These are phyloP conservation scores for Acromyrmex heyeri DNA, from an alignment of 1,140 invertebrate genomes.

Conservation along the genomic window DNA sequence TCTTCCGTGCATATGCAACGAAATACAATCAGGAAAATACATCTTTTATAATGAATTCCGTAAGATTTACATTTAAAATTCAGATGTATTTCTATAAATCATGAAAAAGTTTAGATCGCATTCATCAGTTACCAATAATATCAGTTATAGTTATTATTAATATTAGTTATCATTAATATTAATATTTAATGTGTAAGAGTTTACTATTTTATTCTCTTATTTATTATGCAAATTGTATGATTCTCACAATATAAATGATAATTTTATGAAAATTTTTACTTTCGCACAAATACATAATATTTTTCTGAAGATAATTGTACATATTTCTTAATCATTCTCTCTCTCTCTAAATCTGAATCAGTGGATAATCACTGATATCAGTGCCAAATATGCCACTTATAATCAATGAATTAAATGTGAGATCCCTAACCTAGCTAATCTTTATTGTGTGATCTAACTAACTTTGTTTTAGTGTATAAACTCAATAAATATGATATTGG, in stretches of 20 bases:
- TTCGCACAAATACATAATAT: background rate
- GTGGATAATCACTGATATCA: too few relatives aligned
- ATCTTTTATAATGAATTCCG: conserved; percentile 49
- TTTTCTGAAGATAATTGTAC: background rate
- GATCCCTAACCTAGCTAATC: too few relatives aligned
- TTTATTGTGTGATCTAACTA: too few relatives aligned
- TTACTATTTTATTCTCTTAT: conserved; percentile 5
- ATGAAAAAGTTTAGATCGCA: background rate
- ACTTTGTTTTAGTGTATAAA: too few relatives aligned
- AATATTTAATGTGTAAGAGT: background rate
- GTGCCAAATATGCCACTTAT: too few relatives aligned
- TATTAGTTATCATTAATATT: background rate
- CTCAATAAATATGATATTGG: too few relatives aligned
- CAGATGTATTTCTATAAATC: conserved; percentile 28
- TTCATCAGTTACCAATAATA: background rate
- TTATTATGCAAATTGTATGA: background rate
- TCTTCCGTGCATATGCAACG: conserved; percentile 32
- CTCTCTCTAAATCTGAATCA: too few relatives aligned
- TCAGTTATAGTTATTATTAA: too few relatives aligned
- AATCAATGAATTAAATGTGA: too few relatives aligned
- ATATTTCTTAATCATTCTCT: background rate
- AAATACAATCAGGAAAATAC: conserved; percentile 38
- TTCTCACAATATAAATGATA: background rate
- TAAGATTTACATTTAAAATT: background rate
- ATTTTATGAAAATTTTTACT: background rate